These are phyloP conservation scores for Thera obeliscata DNA, from an alignment of 2,888 invertebrate species.

Conservation along the genomic window DNA sequence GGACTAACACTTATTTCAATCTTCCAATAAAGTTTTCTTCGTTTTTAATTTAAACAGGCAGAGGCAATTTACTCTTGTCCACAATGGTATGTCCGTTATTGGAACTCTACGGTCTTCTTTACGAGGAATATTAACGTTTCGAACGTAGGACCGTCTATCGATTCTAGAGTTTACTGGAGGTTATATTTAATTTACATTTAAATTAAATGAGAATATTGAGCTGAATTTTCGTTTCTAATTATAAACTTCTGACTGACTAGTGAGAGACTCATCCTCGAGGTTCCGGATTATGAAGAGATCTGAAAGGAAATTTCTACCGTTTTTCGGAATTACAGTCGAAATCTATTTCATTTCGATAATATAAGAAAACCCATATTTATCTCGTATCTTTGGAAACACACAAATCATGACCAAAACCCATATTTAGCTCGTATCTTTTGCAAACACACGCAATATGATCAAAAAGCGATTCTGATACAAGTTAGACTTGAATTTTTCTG, in stretches of 20 bases:
- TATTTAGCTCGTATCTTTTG: slow-evolving; percentile 6
- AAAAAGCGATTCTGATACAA: not conserved
- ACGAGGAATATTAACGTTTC: slow-evolving; percentile 5
- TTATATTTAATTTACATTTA: too few species aligned
- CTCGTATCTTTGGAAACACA: slow-evolving; percentile 26
- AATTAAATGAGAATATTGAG: too few species aligned
- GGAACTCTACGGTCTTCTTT: slow-evolving; percentile 10
- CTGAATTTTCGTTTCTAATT: too few species aligned
- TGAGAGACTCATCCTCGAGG: too few species aligned
- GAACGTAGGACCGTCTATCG: not conserved
- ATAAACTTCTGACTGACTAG: too few species aligned
- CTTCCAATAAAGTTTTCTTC: slow-evolving; percentile 8
- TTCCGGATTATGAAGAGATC: too few species aligned
- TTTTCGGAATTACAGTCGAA: too few species aligned
- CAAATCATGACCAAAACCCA: not conserved
- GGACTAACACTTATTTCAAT: slow-evolving; percentile 3
- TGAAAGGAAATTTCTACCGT: too few species aligned
- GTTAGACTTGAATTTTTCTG: slow-evolving; percentile 2
- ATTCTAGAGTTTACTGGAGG: slow-evolving; percentile 3
- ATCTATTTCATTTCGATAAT: not conserved
- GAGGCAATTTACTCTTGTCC: slow-evolving; percentile 4
- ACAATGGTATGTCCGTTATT: not conserved
- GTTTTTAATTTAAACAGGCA: slow-evolving; percentile 20
- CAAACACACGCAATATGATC: slow-evolving; percentile 22
- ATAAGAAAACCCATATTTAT: not conserved